Base-by-base conservation (phyloP, 2,113 vertebrate genomes). In the Capricornis sumatraensis region DNA sequence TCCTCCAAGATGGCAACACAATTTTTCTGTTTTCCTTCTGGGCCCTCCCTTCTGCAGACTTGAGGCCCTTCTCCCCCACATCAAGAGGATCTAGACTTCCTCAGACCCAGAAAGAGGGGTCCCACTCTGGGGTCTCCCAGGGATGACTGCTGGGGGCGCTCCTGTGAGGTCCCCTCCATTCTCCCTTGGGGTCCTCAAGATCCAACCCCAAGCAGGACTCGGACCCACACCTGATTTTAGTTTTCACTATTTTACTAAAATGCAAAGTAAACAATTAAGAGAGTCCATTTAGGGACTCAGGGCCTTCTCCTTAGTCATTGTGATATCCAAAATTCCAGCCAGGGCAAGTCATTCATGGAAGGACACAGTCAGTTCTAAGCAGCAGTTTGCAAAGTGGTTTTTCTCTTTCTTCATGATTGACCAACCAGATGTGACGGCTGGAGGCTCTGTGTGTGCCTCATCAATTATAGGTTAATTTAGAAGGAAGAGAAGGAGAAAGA, bases 191-290 rank as follows among this genome's bases (percentile, higher is more conserved):
- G 25, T 30, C 40, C 52, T 87, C 47, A 25, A 36, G 30, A 87
- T 40, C 9, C 78, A 47, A 30, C 9, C 33, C 7, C 60, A 4
- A 14, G 52, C 40, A 36, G 60, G 76, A 43, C 25, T 60, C 10
- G 5, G 83, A 62, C 10, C 58, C 15, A 11, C 58, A 17, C 50
- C 28, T 33, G n/a, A 53, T 16, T 89, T 86, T 79, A 76, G 28
- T 95, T 93, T 78, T 87, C 36, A 47, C 60, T 64, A 27, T 57
- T 50, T 86, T 87, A 88, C 89, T 97, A 87, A 97, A 98, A 94
- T 79, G 15, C 27, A 76, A 47, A 47, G 82, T 89, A 64, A 89
- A 89, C 62, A 67, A 93, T 3, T 58, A 55, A 84, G 16, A 87
- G 79, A 89, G 50, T 30, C 36, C 74, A 58, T 53, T 21, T 2